phyloP scores from a whole-genome alignment of 2,888 invertebrate genomes.

The Ectobius pallidus region DNA sequence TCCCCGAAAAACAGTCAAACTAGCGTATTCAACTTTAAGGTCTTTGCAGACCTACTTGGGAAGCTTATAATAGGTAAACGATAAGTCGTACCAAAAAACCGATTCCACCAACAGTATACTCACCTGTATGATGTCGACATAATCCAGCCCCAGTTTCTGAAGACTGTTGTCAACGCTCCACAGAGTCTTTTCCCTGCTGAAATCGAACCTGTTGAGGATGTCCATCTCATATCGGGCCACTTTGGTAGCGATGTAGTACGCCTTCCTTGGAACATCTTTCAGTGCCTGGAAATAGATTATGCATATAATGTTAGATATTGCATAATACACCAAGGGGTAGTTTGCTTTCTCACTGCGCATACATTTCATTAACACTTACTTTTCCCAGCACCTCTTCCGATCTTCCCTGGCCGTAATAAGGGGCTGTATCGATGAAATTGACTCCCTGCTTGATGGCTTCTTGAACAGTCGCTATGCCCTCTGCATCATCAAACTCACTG shows the following conservation, averaged over 20 bases:
- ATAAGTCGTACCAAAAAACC: no score
- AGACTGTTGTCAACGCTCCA: slow-evolving; percentile 74
- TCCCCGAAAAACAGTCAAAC: no score
- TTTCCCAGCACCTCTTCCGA: slow-evolving; percentile 84
- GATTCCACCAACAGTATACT: no score
- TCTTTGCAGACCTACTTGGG: no score
- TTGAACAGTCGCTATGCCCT: slow-evolving; percentile 71
- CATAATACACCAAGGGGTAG: no score
- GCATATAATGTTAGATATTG: no score
- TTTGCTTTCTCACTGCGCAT: no score
- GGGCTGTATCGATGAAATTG: slow-evolving; percentile 92
- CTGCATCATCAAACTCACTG: slow-evolving; percentile 68
- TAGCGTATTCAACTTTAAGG: no score
- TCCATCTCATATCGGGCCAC: slow-evolving; percentile 81
- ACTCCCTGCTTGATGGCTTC: slow-evolving; percentile 78
- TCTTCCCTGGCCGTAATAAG: slow-evolving; percentile 89
- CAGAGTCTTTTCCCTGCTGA: slow-evolving; percentile 74
- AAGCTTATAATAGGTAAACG: no score
- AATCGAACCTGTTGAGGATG: slow-evolving; percentile 82
- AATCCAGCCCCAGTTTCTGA: slow-evolving; percentile 72
- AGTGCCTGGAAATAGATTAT: slow-evolving; percentile 65
- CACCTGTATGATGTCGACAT: slow-evolving; percentile 72
- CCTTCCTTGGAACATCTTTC: slow-evolving; percentile 74
- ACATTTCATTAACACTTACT: no score
- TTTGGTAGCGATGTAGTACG: slow-evolving; percentile 92